Percentiles rank a stretch among this genome's conserved stretches.
These are phyloP conservation scores for Pantherophis vulpinus DNA, from an alignment of 2,797 vertebrate species.

Conservation along the genomic window DNA sequence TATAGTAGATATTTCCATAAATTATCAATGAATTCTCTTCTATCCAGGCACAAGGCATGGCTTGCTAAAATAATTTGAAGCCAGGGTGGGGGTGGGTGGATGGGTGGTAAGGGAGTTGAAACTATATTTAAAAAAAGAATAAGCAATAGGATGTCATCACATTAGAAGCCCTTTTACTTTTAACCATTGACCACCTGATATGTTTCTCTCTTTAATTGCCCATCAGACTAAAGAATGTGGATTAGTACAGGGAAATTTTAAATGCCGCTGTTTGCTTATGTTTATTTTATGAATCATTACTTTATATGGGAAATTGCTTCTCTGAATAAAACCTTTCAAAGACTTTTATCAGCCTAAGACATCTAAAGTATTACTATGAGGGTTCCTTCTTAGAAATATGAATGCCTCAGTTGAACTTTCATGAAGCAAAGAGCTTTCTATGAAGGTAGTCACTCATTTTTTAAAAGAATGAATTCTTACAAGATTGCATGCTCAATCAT, in stretches of 20 bases:
- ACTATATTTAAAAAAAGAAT: slow-evolving; percentile 60
- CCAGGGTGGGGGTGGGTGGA: slow-evolving; percentile 66
- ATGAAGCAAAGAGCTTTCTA: slow-evolving; percentile 65
- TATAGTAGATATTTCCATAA: slow-evolving; percentile 99
- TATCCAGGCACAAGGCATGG: slow-evolving; percentile 80
- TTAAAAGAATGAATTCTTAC: slow-evolving; percentile 43
- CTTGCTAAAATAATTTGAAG: slow-evolving; percentile 78
- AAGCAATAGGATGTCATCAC: slow-evolving; percentile 74
- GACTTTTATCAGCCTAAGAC: slow-evolving; percentile 68
- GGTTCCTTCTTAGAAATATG: slow-evolving; percentile 76
- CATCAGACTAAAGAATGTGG: slow-evolving; percentile 74
- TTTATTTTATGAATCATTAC: slow-evolving; percentile 91
- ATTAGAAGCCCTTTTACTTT: slow-evolving; percentile 87
- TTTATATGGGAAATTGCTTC: slow-evolving; percentile 77
- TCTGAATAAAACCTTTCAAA: slow-evolving; percentile 81
- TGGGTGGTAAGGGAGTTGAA: slow-evolving; percentile 53
- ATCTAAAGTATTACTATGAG: slow-evolving; percentile 74
- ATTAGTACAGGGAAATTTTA: slow-evolving; percentile 81
- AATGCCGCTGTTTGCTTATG: slow-evolving; percentile 83
- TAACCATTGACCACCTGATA: slow-evolving; percentile 86
- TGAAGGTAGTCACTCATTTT: slow-evolving; percentile 48
- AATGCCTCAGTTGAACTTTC: slow-evolving; percentile 52
- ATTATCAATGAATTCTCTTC: slow-evolving; percentile 96
- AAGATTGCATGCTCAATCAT: slow-evolving; percentile 33
- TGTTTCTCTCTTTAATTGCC: slow-evolving; percentile 72